Conservation (phyloP, 2,888 invertebrate genomes). For the Cephus rjabovi region DNA sequence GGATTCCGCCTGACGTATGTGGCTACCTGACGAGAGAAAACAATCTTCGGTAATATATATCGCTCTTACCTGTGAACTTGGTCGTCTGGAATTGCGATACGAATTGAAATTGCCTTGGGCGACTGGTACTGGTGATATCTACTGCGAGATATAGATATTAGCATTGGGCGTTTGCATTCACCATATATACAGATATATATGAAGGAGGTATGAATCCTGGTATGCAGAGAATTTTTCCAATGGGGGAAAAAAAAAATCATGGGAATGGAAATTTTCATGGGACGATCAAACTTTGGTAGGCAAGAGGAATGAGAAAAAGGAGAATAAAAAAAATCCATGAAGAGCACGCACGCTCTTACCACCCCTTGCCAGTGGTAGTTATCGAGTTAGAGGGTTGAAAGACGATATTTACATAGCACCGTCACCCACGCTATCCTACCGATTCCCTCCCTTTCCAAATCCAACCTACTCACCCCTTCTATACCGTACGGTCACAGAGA, state of each 20-base stretch:
- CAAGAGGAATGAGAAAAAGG: not conserved
- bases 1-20: slow-evolving; percentile 64
- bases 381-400: slow-evolving; percentile 21
- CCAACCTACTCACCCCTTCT: not conserved
- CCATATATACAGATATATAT: not conserved
- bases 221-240: not conserved
- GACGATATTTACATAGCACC: slow-evolving; percentile 22
- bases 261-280: not conserved
- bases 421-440: not conserved
- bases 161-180: not conserved
- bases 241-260: slow-evolving; percentile 8
- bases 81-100: slow-evolving; percentile 17
- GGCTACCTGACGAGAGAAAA: slow-evolving; percentile 67
- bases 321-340: slow-evolving; percentile 5
- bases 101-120: slow-evolving; percentile 19
- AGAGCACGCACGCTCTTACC: not conserved
- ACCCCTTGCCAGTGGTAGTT: slow-evolving; percentile 4
- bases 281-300: not conserved
- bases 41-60: slow-evolving; percentile 65
- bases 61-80: slow-evolving; percentile 42
- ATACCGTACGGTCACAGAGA: not conserved
- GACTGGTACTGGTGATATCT: not conserved
- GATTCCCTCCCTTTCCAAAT: not conserved
- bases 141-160: not conserved
- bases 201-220: not conserved